These are phyloP conservation scores for Hydropotes inermis DNA, from an alignment of 2,113 vertebrate species.

Conservation along the genomic window DNA sequence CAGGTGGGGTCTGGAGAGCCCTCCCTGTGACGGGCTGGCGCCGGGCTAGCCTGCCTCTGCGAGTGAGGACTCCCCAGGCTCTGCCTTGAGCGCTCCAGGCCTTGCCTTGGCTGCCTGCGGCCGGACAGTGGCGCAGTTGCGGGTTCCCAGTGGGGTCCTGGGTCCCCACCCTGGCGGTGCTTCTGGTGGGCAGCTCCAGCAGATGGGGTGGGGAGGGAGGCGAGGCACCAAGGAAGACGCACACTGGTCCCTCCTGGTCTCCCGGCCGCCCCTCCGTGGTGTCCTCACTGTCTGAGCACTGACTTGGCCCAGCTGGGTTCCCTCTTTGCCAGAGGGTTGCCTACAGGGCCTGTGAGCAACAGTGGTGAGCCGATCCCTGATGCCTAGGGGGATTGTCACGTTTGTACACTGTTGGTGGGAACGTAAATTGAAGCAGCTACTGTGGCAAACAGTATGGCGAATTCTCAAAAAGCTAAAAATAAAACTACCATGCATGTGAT, in stretches of 20 bases:
- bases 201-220: background rate
- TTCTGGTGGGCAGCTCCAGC: background rate
- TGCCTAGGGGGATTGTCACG: background rate
- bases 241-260: background rate
- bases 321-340: background rate
- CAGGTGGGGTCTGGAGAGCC: background rate
- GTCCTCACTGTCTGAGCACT: background rate
- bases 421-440: background rate
- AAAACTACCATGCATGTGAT: background rate
- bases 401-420: background rate
- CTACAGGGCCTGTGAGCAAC: background rate
- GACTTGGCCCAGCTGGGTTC: background rate
- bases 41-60: background rate
- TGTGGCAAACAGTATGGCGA: background rate
- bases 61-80: background rate
- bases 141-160: background rate
- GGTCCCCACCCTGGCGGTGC: background rate
- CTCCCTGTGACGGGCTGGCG: rapidly evolving
- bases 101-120: no score
- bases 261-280: background rate
- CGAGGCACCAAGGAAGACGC: background rate
- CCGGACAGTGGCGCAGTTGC: rapidly evolving
- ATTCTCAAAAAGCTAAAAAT: background rate
- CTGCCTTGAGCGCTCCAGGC: background rate
- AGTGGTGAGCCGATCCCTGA: background rate